Base-by-base conservation (phyloP, 30 jellyfish, hydroid and myxozoan species). In the Pelagia noctiluca region DNA sequence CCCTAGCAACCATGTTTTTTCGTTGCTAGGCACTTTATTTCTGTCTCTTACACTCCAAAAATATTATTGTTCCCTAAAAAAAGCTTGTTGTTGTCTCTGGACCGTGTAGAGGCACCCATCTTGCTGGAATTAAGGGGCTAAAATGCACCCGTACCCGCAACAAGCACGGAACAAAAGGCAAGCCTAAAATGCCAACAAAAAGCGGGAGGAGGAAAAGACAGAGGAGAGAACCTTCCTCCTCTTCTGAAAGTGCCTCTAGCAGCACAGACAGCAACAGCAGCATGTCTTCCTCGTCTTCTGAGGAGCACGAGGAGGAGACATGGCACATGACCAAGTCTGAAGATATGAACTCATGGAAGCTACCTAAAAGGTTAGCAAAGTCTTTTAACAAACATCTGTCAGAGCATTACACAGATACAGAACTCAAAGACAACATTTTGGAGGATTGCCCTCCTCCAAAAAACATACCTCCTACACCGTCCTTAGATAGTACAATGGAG, bases 261-360 rank as follows among this genome's bases (percentile, higher is more conserved):
- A 42, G 57, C 57, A 42, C 57, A 42, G 57, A 42, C 57, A 42
- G 57, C 57, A 5, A 42, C 57, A 42, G 57, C 57, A 42, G 57
- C 57, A 42, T 42, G 16, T 42, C 57, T 8, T 42, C 57, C 57
- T 42, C 57, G 16, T 42, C 57, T 42, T 42, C 57, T 42, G 57
- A 42, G 57, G 57, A 42, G 57, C 8, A 42, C 57, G 16, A 42
- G 57, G 57, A 42, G 57, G 57, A 42, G 16, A 42, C 57, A 42
- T 42, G 57, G 57, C 16, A 16, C 57, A 42, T 42, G 57, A 42
- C 16, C 8, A 42, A 42, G 16, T 42, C 57, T 16, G 57, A 42
- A 42, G 57, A 42, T 16, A 42, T 42, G 57, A 42, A 5, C 16
- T 42, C 57, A 42, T 42, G 57, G 57, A 42, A 42, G 57, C 57